phyloP scores from a whole-genome alignment of 2,113 vertebrate species.

The Strix aluco region DNA sequence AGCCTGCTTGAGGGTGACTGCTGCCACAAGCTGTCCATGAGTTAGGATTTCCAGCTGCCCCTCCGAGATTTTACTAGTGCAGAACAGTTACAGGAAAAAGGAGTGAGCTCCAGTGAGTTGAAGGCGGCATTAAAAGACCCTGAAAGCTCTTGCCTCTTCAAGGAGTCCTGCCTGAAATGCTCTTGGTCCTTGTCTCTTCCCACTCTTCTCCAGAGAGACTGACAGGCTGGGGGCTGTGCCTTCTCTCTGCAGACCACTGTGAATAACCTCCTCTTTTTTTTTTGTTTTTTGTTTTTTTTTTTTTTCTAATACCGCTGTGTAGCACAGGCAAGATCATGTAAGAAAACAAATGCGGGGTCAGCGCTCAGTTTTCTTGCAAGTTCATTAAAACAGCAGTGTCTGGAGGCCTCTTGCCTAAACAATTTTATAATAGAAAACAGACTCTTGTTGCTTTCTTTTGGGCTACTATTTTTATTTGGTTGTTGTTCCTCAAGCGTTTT shows the following conservation, averaged over 20 bases:
- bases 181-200: background rate
- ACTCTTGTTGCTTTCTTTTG: conserved; percentile 56
- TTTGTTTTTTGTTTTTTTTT: background rate
- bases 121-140: background rate
- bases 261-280: background rate
- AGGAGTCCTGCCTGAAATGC: background rate
- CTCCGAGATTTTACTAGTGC: accelerated
- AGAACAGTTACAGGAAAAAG: background rate
- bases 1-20: background rate
- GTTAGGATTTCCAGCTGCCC: background rate
- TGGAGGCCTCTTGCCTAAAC: conserved; percentile 42
- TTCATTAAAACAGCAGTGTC: conserved; percentile 18
- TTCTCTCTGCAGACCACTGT: background rate
- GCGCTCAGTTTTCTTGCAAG: background rate
- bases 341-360: background rate
- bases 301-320: background rate
- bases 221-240: background rate
- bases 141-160: background rate
- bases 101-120: background rate
- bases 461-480: conserved; percentile 75
- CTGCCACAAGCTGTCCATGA: background rate
- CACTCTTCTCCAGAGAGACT: background rate
- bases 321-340: background rate
- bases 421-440: conserved; percentile 70
- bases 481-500: conserved; percentile 65